Evolutionary conservation across 2,888 invertebrate genomes (phyloP), one percentile per base, ranked within the genome.

Genomic region (Dasypogon diadema): DNA sequence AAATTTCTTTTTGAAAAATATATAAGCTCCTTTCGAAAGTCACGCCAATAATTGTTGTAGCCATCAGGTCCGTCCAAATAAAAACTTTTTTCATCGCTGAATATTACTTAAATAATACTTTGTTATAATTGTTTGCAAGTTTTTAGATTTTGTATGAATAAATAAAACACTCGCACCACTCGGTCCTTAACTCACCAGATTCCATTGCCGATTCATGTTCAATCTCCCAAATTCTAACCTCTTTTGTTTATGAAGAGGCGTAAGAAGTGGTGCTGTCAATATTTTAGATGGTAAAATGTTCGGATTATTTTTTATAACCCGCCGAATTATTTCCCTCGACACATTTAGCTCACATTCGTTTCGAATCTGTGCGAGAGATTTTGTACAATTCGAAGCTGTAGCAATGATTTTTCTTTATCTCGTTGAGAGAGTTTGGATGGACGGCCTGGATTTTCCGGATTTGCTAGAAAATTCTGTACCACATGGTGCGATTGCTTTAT

Each of bases 51-150:
- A 21, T 22, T 22, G 16, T 56, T 24, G 18, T 42, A 54, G 54
- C 65, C 74, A 22, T 76, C 56, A 22, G 77, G 75, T 26, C 73
- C 74, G 60, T 78, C 68, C 30, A 75, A 70, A 70, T 72, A 63
- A n/a, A 51, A 75, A 48, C 58, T 73, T 37, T 73, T 75, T 51
- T 65, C 56, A 26, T 70, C 70, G n/a, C 42, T 58, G 46, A 55
- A 70, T 24, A 75, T 65, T 2, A 65, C 74, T 58, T 72, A 6
- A 14, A 42, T 22, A 48, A 51, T 16, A 16, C 4, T 37, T 37
- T 34, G 0, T 18, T 37, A 21, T 54, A 54, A 54, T 18, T 16
- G 21, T 5, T 18, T 16, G 54, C 1, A 42, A 30, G 34, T 30
- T 30, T 30, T 30, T 12, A 2, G 12, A 6, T 42, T 42, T 6